These are phyloP conservation scores for Pachymerium ferrugineum DNA, from an alignment of 2,888 invertebrate species.

Conservation along the genomic window DNA sequence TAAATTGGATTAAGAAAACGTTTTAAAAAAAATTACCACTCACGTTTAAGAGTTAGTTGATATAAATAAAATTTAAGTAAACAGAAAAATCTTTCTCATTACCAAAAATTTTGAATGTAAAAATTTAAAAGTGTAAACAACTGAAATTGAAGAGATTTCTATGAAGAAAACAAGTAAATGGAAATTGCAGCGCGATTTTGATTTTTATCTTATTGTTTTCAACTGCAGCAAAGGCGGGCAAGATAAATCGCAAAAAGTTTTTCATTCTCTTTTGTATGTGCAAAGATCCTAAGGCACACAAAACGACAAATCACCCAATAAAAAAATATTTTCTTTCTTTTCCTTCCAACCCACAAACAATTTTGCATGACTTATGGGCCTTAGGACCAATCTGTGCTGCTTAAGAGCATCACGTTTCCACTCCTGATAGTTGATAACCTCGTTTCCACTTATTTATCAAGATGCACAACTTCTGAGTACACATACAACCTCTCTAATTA, in stretches of 20 bases:
- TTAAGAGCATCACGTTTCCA: constrained; percentile 11
- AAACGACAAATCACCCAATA: constrained; percentile 24
- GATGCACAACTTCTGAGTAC: background rate
- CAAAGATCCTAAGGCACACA: background rate
- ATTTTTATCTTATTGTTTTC: constrained; percentile 27
- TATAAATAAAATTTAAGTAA: no score
- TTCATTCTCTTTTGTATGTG: constrained; percentile 15
- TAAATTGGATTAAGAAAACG: no score
- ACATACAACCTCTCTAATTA: constrained; percentile 14
- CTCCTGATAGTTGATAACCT: constrained; percentile 10
- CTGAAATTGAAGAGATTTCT: no score
- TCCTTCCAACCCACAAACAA: constrained; percentile 19
- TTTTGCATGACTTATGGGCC: constrained; percentile 22
- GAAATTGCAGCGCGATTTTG: constrained; percentile 8
- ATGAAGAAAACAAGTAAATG: background rate
- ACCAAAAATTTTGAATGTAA: no score
- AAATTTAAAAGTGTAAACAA: no score
- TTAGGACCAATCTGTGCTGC: constrained; percentile 11
- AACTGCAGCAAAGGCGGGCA: constrained; percentile 15
- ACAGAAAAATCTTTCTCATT: no score
- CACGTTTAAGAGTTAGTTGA: no score
- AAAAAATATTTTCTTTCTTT: constrained; percentile 2
- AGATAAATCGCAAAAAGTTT: constrained; percentile 27
- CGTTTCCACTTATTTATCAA: constrained; percentile 25
- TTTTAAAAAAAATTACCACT: no score